phyloP scores from a whole-genome alignment of 2,113 vertebrate genomes.

The Nothobranchius furzeri region DNA sequence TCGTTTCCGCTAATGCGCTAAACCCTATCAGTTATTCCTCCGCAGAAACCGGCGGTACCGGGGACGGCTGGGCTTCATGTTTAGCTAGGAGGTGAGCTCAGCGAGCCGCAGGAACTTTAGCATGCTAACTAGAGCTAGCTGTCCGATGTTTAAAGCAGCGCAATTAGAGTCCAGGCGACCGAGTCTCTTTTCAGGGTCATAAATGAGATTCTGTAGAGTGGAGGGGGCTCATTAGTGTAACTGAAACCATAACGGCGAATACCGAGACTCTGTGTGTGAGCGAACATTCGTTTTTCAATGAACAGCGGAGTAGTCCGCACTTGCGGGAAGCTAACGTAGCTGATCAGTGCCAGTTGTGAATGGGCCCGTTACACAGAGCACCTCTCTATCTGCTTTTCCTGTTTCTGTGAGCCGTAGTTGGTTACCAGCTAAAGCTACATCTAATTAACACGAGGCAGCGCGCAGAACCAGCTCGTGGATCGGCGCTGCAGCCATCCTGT shows the following conservation, averaged over 20 bases:
- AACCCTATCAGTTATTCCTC: not conserved
- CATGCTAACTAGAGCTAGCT: constrained; percentile 51
- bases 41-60: not conserved
- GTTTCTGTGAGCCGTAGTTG: not conserved
- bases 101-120: constrained; percentile 60
- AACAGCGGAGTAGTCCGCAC: constrained; percentile 50
- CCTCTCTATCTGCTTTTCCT: not conserved
- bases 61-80: constrained; percentile 39
- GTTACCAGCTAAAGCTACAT: not conserved
- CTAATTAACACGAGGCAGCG: not conserved
- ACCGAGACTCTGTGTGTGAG: constrained; percentile 3
- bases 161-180: not conserved
- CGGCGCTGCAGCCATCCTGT: constrained; percentile 39
- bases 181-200: not conserved
- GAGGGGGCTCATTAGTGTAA: not conserved
- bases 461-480: not conserved
- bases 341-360: constrained; percentile 7
- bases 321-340: constrained; percentile 39
- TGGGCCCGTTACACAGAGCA: constrained; percentile 33
- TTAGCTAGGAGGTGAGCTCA: constrained; percentile 15
- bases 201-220: not conserved
- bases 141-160: constrained; percentile 15
- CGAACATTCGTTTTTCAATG: constrained; percentile 61
- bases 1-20: not conserved
- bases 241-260: not conserved